phyloP scores from a whole-genome alignment of 2,797 vertebrate genomes.

The Gadopsis bispinosus region DNA sequence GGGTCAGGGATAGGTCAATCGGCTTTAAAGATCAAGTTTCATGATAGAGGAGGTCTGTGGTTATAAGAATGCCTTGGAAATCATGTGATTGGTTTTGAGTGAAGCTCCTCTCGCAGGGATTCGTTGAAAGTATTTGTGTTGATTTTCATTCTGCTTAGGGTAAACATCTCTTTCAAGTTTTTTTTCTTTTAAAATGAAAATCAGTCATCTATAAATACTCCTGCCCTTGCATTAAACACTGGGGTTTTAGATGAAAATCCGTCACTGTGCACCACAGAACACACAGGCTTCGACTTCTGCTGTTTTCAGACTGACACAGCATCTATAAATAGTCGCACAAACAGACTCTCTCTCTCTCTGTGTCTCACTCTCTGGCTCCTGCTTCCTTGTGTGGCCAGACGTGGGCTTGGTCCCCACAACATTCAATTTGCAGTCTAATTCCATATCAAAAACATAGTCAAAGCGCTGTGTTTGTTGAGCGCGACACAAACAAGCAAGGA shows the following conservation, averaged over 20 bases:
- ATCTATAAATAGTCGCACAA: conserved; percentile 69
- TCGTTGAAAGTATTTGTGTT: conserved; percentile 37
- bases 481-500: conserved; percentile 78
- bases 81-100: conserved; percentile 35
- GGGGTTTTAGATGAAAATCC: conserved; percentile 54
- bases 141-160: conserved; percentile 15
- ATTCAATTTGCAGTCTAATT: conserved; percentile 72
- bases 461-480: conserved; percentile 62
- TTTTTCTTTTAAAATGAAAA: conserved; percentile 40
- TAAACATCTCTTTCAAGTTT: conserved; percentile 26
- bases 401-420: conserved; percentile 41
- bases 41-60: background rate
- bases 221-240: conserved; percentile 9
- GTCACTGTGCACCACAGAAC: conserved; percentile 47
- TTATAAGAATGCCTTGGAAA: conserved; percentile 19
- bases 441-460: conserved; percentile 66
- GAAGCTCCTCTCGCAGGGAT: conserved; percentile 24
- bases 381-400: conserved; percentile 48
- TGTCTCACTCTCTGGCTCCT: conserved; percentile 39
- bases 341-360: conserved; percentile 19
- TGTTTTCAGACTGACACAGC: conserved; percentile 58
- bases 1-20: conserved; percentile 43
- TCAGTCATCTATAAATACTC: conserved; percentile 52
- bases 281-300: conserved; percentile 46
- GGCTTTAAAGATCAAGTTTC: conserved; percentile 52